Base-by-base conservation (phyloP, 2,797 vertebrate genomes). In the Liasis olivaceus region DNA sequence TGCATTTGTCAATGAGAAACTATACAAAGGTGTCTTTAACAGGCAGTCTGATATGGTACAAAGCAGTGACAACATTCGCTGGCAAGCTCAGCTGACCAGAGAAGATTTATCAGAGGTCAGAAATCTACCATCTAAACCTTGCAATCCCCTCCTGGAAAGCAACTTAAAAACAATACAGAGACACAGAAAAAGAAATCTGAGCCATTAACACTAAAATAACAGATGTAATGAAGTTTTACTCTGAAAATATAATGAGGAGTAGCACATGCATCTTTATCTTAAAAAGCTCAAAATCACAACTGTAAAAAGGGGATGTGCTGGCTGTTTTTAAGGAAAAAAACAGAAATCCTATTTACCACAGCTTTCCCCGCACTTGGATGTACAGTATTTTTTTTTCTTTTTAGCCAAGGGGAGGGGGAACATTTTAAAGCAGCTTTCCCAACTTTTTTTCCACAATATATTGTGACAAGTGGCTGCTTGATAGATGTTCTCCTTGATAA, bases 401-500 rank as follows among this genome's bases (percentile, higher is more conserved):
- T 64, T 58, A 59, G 47, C 6, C 22, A 97, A 95, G 97, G 97
- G 96, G 96, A 97, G 28, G 5, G 54, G n/a, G 31, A 24, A 13
- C 97, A 97, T 97, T 98, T 98, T 97, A 98, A 98, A 98, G 98
- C 96, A 95, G 94, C 94, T 97, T 97, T 97, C 93, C 97, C 95
- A 88, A 93, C 97, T 98, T 95, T 81, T 90, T 31, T 24, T 8
- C 56, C 97, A 97, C 97, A 97, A 97, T 97, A 98, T 97, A 98
- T 96, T 97, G 97, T 98, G 98, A 98, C 98, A 98, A 98, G 97
- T 97, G 97, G 96, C 97, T 97, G 96, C 97, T 97, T 98, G 98
- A 98, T 98, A 98, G 97, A 98, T 98, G 98, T 98, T 98, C 97
- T 97, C 98, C 97, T 98, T 98, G 98, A 98, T 98, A 98, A 98